Evolutionary conservation across 2,888 invertebrate genomes (phyloP).

Genomic region (Cordylochernes scorpioides): DNA sequence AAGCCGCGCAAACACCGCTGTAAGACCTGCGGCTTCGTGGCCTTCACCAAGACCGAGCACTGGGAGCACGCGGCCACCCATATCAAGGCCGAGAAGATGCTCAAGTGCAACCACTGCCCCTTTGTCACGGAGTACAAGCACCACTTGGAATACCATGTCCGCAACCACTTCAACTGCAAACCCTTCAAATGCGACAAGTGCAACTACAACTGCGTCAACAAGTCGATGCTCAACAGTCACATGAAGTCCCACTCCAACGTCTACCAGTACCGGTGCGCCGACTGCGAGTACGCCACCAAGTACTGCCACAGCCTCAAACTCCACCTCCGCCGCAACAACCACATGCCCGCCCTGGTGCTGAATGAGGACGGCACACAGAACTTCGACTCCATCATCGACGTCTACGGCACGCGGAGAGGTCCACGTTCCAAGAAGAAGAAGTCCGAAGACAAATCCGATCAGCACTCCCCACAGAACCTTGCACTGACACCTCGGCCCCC

Average conservation of each 20-base stretch:
- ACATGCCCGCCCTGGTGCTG: conserved; percentile 64
- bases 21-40: conserved; percentile 62
- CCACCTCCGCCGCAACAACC: conserved; percentile 69
- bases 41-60: conserved; percentile 62
- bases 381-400: conserved; percentile 52
- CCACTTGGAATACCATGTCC: conserved; percentile 82
- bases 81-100: conserved; percentile 69
- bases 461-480: too few species aligned
- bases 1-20: conserved; percentile 39
- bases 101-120: conserved; percentile 69
- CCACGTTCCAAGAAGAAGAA: conserved; percentile 32
- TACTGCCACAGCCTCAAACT: conserved; percentile 90
- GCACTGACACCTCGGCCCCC: background rate
- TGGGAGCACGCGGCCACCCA: conserved; percentile 74
- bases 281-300: conserved; percentile 87
- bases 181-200: conserved; percentile 81
- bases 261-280: conserved; percentile 70
- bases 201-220: conserved; percentile 69
- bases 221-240: conserved; percentile 95
- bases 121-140: conserved; percentile 98
- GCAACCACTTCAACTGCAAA: conserved; percentile 80
- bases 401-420: conserved; percentile 64
- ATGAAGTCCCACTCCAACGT: conserved; percentile 64
- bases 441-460: conserved; percentile 10
- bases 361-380: conserved; percentile 69